These are phyloP conservation scores for Aradus depressus DNA, from an alignment of 2,888 invertebrate species.

Conservation along the genomic window DNA sequence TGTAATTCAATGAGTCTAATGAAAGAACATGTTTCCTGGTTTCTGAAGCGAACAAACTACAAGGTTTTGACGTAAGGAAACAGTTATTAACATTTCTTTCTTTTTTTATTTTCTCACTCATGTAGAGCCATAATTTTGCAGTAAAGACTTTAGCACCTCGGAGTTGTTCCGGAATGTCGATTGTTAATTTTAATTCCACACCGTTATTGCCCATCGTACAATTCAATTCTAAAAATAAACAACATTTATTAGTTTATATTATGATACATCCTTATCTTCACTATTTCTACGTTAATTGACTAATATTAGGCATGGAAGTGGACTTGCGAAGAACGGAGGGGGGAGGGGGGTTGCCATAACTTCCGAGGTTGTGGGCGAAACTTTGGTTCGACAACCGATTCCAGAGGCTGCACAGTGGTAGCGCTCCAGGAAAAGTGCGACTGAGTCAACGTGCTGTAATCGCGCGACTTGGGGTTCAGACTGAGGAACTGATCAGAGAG, in stretches of 20 bases:
- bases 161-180: neutral
- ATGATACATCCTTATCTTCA: neutral
- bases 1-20: neutral
- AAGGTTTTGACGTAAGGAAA: neutral
- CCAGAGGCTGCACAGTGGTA: no score
- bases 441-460: no score
- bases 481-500: no score
- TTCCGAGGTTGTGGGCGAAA: no score
- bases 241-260: neutral
- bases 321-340: no score
- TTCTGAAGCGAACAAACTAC: neutral
- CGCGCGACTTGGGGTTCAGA: no score
- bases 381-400: no score
- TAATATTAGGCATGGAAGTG: no score
- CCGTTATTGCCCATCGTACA: neutral
- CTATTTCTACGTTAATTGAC: no score
- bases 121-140: slow-evolving; percentile 3
- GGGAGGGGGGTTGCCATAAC: no score
- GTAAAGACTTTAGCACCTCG: neutral
- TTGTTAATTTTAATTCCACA: neutral
- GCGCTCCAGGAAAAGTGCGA: no score
- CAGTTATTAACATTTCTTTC: neutral
- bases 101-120: neutral
- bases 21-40: neutral
- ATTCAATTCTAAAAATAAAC: neutral